Percentiles rank a stretch among this genome's conserved stretches.
Conservation (phyloP, 1,140 invertebrate genomes). For the Leptopilina clavipes region DNA sequence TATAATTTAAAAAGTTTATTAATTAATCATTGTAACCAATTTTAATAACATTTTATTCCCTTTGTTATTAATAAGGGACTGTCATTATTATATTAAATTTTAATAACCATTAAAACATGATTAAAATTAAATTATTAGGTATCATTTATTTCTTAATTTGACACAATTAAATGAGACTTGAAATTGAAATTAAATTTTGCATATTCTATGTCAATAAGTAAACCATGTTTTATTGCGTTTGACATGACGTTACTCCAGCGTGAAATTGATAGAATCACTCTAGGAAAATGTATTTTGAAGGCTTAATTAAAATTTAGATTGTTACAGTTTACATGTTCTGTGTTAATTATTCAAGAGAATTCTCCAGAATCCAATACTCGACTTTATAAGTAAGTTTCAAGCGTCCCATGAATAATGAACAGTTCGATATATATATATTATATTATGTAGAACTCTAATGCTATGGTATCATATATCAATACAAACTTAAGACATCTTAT, state of each 20-base stretch:
- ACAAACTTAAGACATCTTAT: neutral
- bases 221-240: too few species aligned
- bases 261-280: neutral
- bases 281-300: neutral
- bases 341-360: constrained; percentile 26
- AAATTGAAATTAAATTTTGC: too few species aligned
- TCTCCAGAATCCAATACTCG: constrained; percentile 5
- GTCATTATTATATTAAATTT: too few species aligned
- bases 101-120: too few species aligned
- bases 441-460: neutral
- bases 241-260: neutral
- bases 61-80: too few species aligned
- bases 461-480: neutral
- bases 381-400: constrained; percentile 19
- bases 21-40: too few species aligned
- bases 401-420: neutral
- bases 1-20: too few species aligned
- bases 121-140: too few species aligned
- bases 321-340: neutral
- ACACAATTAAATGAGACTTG: too few species aligned
- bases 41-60: too few species aligned
- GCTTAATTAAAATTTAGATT: neutral
- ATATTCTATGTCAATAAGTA: too few species aligned
- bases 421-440: neutral
- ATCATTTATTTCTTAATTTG: too few species aligned